These are phyloP conservation scores for Podilymbus podiceps DNA, from an alignment of 2,113 vertebrate genomes.

Conservation along the genomic window DNA sequence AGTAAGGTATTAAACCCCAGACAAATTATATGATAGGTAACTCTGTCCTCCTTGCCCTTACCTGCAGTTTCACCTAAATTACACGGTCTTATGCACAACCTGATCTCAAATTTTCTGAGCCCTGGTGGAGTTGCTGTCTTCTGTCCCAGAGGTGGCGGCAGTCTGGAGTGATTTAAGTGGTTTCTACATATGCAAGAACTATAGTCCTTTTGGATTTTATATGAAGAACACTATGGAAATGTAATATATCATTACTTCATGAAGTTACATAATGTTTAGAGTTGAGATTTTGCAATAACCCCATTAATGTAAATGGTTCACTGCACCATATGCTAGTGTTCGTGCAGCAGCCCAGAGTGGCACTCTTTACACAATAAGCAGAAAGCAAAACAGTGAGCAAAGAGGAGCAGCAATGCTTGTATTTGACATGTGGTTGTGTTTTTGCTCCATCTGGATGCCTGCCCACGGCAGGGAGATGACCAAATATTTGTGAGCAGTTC, in stretches of 20 bases:
- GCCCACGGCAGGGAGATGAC: background rate
- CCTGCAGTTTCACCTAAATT: background rate
- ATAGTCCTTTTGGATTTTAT: background rate
- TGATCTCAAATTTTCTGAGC: background rate
- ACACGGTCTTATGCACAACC: background rate
- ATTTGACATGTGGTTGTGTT: background rate
- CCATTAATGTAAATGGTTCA: background rate
- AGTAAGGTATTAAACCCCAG: background rate
- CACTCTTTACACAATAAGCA: background rate
- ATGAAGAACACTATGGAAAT: background rate
- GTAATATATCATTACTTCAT: background rate
- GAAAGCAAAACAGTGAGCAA: background rate
- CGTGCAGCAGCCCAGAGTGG: background rate
- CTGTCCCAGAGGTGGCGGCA: constrained; percentile 17
- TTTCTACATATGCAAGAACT: background rate
- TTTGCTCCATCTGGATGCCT: background rate
- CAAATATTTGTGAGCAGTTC: background rate
- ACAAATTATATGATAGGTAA: background rate
- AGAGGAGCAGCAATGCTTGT: background rate
- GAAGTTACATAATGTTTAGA: background rate
- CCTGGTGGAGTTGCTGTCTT: background rate
- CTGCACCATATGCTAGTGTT: background rate
- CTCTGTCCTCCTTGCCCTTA: background rate
- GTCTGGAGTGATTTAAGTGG: background rate
- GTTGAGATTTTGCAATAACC: background rate